Evolutionary conservation across 2,797 vertebrate species (phyloP).

Genomic region (Hippoglossus hippoglossus): DNA sequence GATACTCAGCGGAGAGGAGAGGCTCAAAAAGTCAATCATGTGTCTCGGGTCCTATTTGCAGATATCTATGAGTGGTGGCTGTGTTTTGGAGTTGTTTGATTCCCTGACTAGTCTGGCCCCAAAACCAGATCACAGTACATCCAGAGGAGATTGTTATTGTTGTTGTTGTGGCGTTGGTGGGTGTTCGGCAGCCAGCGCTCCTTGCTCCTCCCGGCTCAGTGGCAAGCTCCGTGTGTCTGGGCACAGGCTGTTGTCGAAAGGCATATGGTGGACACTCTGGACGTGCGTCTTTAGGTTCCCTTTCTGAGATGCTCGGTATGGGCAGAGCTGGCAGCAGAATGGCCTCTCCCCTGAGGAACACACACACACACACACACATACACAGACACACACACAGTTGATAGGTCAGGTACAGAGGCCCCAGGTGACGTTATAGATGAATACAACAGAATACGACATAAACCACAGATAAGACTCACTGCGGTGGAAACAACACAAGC

Average conservation of each 20-base stretch:
- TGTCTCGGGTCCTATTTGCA: slow-evolving; percentile 20
- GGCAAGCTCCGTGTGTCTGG: slow-evolving; percentile 59
- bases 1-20: neutral
- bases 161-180: slow-evolving; percentile 41
- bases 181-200: slow-evolving; percentile 59
- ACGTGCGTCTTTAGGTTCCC: slow-evolving; percentile 87
- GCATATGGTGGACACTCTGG: slow-evolving; percentile 81
- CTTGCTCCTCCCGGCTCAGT: slow-evolving; percentile 64
- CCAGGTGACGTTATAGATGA: neutral
- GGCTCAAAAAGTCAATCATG: slow-evolving; percentile 25
- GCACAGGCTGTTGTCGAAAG: slow-evolving; percentile 83
- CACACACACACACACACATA: slow-evolving; percentile 39
- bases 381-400: slow-evolving; percentile 35
- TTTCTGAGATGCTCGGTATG: slow-evolving; percentile 92
- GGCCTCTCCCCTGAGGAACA: slow-evolving; percentile 89
- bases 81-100: slow-evolving; percentile 14
- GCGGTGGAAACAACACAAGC: slow-evolving; percentile 21
- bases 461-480: slow-evolving; percentile 32
- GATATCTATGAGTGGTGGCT: slow-evolving; percentile 16
- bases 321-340: slow-evolving; percentile 84
- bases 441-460: slow-evolving; percentile 12
- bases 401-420: slow-evolving; percentile 41
- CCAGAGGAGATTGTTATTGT: slow-evolving; percentile 18
- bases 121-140: slow-evolving; percentile 26
- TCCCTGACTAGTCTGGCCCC: slow-evolving; percentile 34